These are phyloP conservation scores for Microhierax caerulescens DNA, from an alignment of 2,797 vertebrate species.

Conservation along the genomic window DNA sequence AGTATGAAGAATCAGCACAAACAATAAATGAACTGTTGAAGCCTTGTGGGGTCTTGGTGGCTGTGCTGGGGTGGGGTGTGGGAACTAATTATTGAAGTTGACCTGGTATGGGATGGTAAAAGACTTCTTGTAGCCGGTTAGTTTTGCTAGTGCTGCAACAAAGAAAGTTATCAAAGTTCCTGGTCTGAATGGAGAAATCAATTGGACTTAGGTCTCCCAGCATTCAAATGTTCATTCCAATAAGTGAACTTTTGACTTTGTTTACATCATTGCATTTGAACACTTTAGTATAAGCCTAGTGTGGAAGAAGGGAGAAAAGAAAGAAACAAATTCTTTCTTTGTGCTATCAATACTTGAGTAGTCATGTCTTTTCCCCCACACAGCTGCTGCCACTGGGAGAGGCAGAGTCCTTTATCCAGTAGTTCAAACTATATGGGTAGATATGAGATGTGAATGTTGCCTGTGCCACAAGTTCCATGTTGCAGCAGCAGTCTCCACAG, in stretches of 20 bases:
- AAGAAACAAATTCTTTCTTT: background rate
- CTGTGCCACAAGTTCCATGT: background rate
- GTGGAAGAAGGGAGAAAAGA: background rate
- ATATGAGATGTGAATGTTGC: background rate
- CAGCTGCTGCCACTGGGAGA: background rate
- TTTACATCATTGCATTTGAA: background rate
- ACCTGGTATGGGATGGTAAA: too few species aligned
- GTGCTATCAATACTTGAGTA: background rate
- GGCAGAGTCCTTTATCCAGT: background rate
- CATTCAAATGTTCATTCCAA: background rate
- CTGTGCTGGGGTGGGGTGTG: too few species aligned
- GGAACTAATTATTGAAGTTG: too few species aligned
- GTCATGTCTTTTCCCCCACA: background rate
- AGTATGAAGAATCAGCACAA: too few species aligned
- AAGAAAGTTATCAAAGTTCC: background rate
- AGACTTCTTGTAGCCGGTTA: too few species aligned
- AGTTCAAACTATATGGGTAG: fast-evolving
- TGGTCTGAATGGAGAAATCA: background rate
- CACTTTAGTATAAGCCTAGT: background rate
- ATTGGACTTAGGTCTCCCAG: background rate
- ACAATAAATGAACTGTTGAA: too few species aligned
- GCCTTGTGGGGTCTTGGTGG: too few species aligned
- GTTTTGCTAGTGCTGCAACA: too few species aligned
- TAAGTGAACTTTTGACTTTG: background rate
- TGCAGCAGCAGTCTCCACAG: background rate